Evolutionary conservation across 2,113 vertebrate species (phyloP), one percentile per base, ranked within the genome.

Genomic region (Leptobrachium leishanense): DNA sequence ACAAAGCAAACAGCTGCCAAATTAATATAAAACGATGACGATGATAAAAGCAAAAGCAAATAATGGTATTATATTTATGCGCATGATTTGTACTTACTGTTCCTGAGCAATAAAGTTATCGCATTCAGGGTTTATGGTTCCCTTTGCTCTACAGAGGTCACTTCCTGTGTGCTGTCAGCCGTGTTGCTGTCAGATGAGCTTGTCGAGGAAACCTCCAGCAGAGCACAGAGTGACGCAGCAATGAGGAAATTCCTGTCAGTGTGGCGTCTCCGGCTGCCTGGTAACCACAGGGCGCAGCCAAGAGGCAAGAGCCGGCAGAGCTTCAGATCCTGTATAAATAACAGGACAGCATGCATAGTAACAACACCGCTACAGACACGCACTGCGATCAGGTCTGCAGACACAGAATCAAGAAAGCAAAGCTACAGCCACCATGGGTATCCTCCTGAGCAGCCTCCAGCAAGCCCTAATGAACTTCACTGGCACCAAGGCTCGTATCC

Each of bases 391-490:
- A 42, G 7, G 8, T 53, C 40, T 11, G 5, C 0, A 41, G 2
- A 50, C 2, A 8, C 5, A 43, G 12, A 0, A 3, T 15, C 10
- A 8, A 12, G n/a, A 9, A 68, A 57, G 42, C 20, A 13, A 40
- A 12, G 20, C 50, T 1, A 10, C 43, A 2, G 11, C 43, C 57
- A 0, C 39, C 10, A 85, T 85, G 82, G 84, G 84, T 20, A 41
- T 81, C 31, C 50, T 84, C 44, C 15, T 82, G 9, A 82, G 80
- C 71, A 63, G 15, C 65, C 74, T 85, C 43, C 59, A 75, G 0
- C 2, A 82, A 54, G 43, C 74, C 8, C 63, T 84, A 5, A 65
- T 54, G 53, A 55, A 59, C 46, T 80, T 83, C 63, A 76, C 68
- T 3, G 74, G 74, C 2, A 46, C 70, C 39, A 20, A 85, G 11